Conservation (phyloP, 1,140 invertebrate genomes). For the Drosophila malerkotliana region DNA sequence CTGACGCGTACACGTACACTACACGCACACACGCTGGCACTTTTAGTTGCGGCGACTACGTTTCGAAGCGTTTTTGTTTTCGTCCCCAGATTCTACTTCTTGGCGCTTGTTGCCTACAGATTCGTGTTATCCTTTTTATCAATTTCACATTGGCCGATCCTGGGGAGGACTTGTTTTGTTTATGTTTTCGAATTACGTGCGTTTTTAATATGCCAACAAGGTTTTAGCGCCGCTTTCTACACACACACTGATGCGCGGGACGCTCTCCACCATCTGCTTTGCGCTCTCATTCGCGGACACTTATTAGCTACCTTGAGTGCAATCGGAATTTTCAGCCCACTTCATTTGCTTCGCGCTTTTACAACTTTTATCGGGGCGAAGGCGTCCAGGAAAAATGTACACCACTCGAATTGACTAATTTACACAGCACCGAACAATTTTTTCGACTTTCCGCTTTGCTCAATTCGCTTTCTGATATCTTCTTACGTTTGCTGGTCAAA, state of each 20-base stretch:
- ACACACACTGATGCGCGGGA: constrained; percentile 61
- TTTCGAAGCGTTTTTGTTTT: constrained; percentile 71
- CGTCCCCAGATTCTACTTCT: constrained; percentile 51
- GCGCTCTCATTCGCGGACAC: constrained; percentile 77
- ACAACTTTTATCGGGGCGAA: not conserved
- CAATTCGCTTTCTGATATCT: not conserved
- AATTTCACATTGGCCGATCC: not conserved
- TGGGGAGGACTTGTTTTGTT: not conserved
- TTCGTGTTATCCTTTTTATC: constrained; percentile 17
- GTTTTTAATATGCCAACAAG: constrained; percentile 17
- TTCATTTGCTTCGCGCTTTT: not conserved
- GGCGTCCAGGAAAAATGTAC: not conserved
- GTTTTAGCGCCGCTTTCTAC: constrained; percentile 81
- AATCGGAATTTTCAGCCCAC: not conserved
- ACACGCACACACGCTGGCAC: constrained; percentile 57
- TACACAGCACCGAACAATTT: not conserved
- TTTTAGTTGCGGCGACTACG: constrained; percentile 61
- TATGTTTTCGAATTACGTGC: constrained; percentile 27
- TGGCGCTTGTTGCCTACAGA: constrained; percentile 30
- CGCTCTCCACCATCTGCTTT: constrained; percentile 78
- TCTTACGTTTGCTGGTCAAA: not conserved
- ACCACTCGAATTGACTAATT: not conserved
- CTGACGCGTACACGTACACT: constrained; percentile 12
- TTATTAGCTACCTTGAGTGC: constrained; percentile 56
- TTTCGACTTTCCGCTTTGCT: not conserved